Conservation (phyloP, 2,888 invertebrate genomes). For the Luffia ferchaultella region DNA sequence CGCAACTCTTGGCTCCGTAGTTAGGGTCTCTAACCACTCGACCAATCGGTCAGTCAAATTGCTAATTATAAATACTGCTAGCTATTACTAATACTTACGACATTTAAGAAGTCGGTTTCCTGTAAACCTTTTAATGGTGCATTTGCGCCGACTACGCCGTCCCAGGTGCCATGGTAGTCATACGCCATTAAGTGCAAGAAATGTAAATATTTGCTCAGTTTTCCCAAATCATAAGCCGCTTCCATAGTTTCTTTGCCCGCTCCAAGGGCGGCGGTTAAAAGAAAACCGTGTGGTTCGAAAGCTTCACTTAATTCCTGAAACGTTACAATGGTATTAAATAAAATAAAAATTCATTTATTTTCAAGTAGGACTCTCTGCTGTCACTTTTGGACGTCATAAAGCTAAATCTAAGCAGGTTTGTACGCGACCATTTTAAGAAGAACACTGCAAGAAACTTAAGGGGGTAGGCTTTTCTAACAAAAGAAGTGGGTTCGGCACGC, state of each 20-base stretch:
- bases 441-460: no score
- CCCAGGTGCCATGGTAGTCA: slow-evolving; percentile 90
- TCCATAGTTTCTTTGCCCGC: slow-evolving; percentile 80
- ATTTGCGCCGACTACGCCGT: slow-evolving; percentile 77
- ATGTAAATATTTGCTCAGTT: slow-evolving; percentile 73
- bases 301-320: slow-evolving; percentile 74
- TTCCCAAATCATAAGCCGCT: slow-evolving; percentile 77
- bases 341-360: no score
- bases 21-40: no score
- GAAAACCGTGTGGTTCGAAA: slow-evolving; percentile 71
- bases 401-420: no score
- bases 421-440: no score
- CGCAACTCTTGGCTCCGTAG: no score
- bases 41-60: no score
- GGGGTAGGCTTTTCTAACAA: not conserved
- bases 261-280: slow-evolving; percentile 84
- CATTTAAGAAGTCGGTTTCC: slow-evolving; percentile 66
- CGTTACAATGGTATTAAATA: not conserved
- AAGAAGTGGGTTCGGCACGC: no score
- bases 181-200: slow-evolving; percentile 88
- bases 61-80: no score
- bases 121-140: slow-evolving; percentile 71
- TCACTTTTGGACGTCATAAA: no score
- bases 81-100: slow-evolving; percentile 70
- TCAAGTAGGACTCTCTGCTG: no score